Evolutionary conservation across 2,113 vertebrate species (phyloP).

Genomic region (human (Homo sapiens)): DNA sequence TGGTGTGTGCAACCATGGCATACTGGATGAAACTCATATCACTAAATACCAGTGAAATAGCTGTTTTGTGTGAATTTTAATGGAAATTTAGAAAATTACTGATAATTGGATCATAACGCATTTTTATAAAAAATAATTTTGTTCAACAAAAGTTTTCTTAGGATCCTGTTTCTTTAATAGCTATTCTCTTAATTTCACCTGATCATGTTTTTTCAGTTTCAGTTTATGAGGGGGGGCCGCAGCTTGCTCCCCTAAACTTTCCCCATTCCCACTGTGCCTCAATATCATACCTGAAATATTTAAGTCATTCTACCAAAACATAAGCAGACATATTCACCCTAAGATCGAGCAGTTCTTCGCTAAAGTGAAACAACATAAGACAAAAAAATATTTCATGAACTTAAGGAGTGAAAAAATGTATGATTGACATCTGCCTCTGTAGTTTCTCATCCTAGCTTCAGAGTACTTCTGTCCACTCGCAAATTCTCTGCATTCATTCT

Average conservation of each 20-base stretch:
- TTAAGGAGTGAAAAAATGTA: background rate
- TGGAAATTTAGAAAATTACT: background rate
- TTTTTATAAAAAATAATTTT: background rate
- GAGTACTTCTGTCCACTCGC: background rate
- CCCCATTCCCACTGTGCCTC: background rate
- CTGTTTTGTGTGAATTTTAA: background rate
- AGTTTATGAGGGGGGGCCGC: background rate
- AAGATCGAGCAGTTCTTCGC: background rate
- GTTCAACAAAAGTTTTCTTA: background rate
- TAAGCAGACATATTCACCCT: background rate
- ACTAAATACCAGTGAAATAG: background rate
- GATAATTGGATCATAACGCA: background rate
- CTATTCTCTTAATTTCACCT: background rate
- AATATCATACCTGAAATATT: background rate
- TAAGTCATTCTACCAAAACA: background rate
- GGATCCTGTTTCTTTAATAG: background rate
- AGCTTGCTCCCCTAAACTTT: background rate
- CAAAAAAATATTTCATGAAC: background rate
- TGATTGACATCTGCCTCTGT: background rate
- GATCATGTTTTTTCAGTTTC: background rate
- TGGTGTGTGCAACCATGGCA: background rate
- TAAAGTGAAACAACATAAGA: background rate
- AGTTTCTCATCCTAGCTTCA: background rate
- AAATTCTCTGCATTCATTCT: background rate
- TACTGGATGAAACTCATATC: background rate